Base-by-base conservation (phyloP, 2,113 vertebrate species). In the Columba livia region DNA sequence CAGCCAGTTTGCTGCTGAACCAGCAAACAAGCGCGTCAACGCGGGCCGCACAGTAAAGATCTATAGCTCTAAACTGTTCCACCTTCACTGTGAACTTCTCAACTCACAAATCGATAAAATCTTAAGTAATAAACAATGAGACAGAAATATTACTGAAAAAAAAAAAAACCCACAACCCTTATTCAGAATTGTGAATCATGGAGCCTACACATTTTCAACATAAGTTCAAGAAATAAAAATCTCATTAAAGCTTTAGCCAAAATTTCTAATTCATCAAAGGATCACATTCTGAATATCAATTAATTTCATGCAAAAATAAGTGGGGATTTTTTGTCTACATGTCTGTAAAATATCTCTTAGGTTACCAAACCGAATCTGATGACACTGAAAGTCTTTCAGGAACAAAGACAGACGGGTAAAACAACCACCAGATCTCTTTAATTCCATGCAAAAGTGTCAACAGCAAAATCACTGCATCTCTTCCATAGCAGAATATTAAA, bases 371-470 rank as follows among this genome's bases (percentile, higher is more conserved):
- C 80, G 93, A 89, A 95, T 94, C 87, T 96, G 89, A 94, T 95
- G 94, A 96, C 95, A 96, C 94, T 95, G 94, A 96, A 92, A 96
- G 96, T 97, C 94, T 94, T 95, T 93, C 95, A 96, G 94, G 94
- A 96, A 95, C 95, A 97, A 96, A 97, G 96, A 94, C 95, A 96
- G 94, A 94, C 1, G 3, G 93, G 81, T 91, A 79, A 85, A 96
- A 95, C 91, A 94, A 95, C 83, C 81, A 96, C 93, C 80, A 90
- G 91, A 94, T 94, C 89, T 93, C 96, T 94, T 90, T 96, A 97
- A 97, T 97, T 97, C 96, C 91, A 95, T 95, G 95, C 96, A 92
- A 84, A 97, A 97, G 73, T 93, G 96, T 97, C 94, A 96, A 97
- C 95, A 97, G 96, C 84, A 89, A 96, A 97, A 97, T 97, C 95